Evolutionary conservation across 1,140 invertebrate species (phyloP).

Genomic region (Physella acuta): DNA sequence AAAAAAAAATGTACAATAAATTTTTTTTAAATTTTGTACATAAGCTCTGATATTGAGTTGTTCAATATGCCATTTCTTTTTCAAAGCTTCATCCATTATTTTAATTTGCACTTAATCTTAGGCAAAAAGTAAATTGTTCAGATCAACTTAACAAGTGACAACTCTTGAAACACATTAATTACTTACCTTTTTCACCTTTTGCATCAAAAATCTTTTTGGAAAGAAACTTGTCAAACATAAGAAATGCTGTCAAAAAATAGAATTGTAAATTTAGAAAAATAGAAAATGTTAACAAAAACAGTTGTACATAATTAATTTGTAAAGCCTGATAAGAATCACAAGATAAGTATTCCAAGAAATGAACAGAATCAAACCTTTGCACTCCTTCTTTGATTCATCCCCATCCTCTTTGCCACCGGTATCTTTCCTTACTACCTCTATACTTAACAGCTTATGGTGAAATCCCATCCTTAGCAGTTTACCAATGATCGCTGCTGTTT

Average conservation of each 20-base stretch:
- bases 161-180: too few relatives aligned
- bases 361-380: constrained; percentile 17
- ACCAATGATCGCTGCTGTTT: constrained; percentile 24
- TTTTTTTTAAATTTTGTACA: too few relatives aligned
- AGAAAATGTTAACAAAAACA: not conserved
- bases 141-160: too few relatives aligned
- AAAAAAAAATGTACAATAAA: too few relatives aligned
- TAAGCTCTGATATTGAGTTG: too few relatives aligned
- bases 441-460: constrained; percentile 20
- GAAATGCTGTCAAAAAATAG: constrained; percentile 3
- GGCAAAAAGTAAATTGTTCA: too few relatives aligned
- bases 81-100: too few relatives aligned
- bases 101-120: too few relatives aligned
- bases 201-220: constrained; percentile 28
- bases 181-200: constrained; percentile 24
- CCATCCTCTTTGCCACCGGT: constrained; percentile 26
- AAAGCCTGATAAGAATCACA: too few relatives aligned
- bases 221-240: constrained; percentile 26
- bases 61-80: too few relatives aligned
- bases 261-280: not conserved
- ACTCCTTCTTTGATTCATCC: constrained; percentile 24
- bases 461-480: constrained; percentile 23
- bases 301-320: too few relatives aligned
- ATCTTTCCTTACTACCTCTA: constrained; percentile 22
- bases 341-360: not conserved